Conservation (phyloP, 1,140 invertebrate genomes). For the Panulirus ornatus region DNA sequence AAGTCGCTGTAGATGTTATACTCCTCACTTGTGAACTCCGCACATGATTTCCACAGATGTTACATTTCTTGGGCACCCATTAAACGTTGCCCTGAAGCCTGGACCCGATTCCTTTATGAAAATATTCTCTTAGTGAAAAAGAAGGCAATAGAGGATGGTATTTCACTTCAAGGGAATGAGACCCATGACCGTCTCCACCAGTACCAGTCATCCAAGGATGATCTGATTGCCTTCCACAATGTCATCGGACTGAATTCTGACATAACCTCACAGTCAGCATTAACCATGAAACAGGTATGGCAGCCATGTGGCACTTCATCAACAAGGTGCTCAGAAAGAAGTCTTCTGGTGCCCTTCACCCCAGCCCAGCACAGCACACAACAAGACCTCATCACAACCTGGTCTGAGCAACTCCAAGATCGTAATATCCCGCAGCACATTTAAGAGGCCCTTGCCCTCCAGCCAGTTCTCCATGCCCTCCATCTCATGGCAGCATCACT, state of each 20-base stretch:
- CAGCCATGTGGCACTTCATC: constrained; percentile 42
- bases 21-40: not conserved
- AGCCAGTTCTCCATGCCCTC: not conserved
- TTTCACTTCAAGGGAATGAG: constrained; percentile 6
- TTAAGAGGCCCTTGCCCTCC: not conserved
- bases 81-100: not conserved
- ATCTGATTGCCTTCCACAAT: constrained; percentile 29
- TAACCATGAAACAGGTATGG: constrained; percentile 44
- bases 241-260: constrained; percentile 20
- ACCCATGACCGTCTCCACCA: constrained; percentile 9
- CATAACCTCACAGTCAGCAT: constrained; percentile 17
- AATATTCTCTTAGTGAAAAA: constrained; percentile 9
- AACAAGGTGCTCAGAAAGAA: constrained; percentile 21
- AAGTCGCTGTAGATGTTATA: not conserved
- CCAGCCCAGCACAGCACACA: constrained; percentile 29
- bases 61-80: not conserved
- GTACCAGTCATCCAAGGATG: constrained; percentile 34
- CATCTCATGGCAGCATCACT: not conserved
- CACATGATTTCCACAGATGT: not conserved
- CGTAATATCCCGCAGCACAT: constrained; percentile 10
- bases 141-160: constrained; percentile 6
- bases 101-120: not conserved
- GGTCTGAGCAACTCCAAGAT: constrained; percentile 13
- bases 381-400: constrained; percentile 12
- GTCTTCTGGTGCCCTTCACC: constrained; percentile 40